Evolutionary conservation across 2,888 invertebrate genomes (phyloP).

Genomic region (Julus scanicus): DNA sequence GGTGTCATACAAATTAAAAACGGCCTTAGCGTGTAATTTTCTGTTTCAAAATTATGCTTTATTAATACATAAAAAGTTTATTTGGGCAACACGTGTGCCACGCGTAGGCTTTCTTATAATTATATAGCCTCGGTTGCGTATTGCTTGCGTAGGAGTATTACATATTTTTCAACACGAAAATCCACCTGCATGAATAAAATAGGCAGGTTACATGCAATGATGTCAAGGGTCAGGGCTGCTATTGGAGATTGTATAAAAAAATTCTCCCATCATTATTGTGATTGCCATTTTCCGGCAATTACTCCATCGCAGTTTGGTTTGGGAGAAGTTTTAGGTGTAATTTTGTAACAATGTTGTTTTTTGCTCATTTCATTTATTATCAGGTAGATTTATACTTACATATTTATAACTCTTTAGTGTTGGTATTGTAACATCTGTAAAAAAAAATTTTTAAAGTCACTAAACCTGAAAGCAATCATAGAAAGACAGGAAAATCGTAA

Average conservation of each 20-base stretch:
- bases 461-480: background rate
- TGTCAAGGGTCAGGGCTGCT: background rate
- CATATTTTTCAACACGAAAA: background rate
- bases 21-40: background rate
- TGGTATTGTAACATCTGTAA: background rate
- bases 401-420: background rate
- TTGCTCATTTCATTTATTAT: background rate
- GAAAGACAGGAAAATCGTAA: background rate
- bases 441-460: background rate
- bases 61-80: background rate
- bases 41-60: background rate
- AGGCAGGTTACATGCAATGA: background rate
- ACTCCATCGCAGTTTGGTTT: background rate
- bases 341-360: background rate
- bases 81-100: background rate
- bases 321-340: background rate
- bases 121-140: background rate
- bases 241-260: background rate
- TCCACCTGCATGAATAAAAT: background rate
- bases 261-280: background rate
- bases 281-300: background rate
- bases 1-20: background rate
- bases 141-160: background rate
- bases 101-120: background rate
- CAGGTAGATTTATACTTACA: background rate